Evolutionary conservation across 2,888 invertebrate species (phyloP).

Genomic region (Tenthredo scrophulariae): DNA sequence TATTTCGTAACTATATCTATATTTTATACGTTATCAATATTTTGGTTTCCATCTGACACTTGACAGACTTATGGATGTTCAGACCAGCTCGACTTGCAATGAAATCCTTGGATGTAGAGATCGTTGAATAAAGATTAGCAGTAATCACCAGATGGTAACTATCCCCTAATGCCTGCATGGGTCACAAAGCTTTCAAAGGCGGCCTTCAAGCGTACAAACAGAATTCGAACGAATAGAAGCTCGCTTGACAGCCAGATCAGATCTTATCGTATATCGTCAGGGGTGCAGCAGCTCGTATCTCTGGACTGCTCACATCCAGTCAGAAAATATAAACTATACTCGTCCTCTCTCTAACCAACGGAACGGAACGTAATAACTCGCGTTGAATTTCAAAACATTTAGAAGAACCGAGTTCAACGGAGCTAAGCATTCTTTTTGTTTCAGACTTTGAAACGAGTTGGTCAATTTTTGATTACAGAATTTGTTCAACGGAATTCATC

Average conservation of each 20-base stretch:
- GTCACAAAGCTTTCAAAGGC: conserved; percentile 67
- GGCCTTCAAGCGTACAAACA: conserved; percentile 67
- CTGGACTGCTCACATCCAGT: conserved; percentile 72
- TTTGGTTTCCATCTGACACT: background rate
- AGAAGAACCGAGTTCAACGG: background rate
- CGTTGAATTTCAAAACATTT: background rate
- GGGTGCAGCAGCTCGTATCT: conserved; percentile 65
- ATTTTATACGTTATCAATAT: background rate
- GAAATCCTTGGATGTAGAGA: conserved; percentile 62
- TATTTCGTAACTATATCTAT: no score
- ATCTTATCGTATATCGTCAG: conserved; percentile 73
- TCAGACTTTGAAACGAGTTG: no score
- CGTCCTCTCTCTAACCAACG: background rate
- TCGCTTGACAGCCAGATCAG: conserved; percentile 66
- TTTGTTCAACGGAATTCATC: no score
- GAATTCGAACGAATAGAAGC: conserved; percentile 70
- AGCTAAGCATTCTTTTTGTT: no score
- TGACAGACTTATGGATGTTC: no score
- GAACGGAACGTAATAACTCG: no score
- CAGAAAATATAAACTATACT: conserved; percentile 22
- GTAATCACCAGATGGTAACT: conserved; percentile 75
- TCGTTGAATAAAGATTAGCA: conserved; percentile 69
- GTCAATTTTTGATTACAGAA: no score
- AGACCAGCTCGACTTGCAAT: background rate
- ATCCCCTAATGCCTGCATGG: conserved; percentile 58